Conservation (phyloP, 2,797 vertebrate species). For the Sylvilagus floridanus region DNA sequence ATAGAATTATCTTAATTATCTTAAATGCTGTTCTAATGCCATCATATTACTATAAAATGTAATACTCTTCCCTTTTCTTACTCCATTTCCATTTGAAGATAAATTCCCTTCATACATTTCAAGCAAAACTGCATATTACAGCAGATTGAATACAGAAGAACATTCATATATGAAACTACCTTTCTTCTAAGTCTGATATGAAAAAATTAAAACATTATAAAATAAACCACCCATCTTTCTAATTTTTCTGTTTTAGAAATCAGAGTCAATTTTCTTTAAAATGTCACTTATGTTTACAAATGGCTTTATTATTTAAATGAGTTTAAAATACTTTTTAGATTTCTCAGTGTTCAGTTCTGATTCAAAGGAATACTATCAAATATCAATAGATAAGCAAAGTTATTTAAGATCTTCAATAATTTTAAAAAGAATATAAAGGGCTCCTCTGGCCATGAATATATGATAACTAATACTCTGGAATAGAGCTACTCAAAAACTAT, state of each 20-base stretch:
- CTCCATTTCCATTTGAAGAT: background rate
- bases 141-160: background rate
- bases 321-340: background rate
- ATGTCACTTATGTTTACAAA: background rate
- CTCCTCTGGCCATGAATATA: background rate
- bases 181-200: background rate
- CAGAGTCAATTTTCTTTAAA: conserved; percentile 41
- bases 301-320: background rate
- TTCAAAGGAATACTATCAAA: background rate
- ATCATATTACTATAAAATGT: background rate
- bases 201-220: background rate
- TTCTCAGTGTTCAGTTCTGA: conserved; percentile 10
- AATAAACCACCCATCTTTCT: background rate
- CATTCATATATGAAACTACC: background rate
- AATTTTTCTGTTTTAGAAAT: conserved; percentile 28
- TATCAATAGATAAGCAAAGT: background rate
- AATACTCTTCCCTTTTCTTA: background rate
- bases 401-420: background rate
- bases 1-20: background rate
- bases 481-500: background rate
- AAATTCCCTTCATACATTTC: background rate
- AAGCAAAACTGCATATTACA: background rate
- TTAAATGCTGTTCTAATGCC: background rate
- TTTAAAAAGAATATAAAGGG: background rate
- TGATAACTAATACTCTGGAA: background rate